These are phyloP conservation scores for Limnephilus rhombicus DNA, from an alignment of 2,888 invertebrate species.

Conservation along the genomic window DNA sequence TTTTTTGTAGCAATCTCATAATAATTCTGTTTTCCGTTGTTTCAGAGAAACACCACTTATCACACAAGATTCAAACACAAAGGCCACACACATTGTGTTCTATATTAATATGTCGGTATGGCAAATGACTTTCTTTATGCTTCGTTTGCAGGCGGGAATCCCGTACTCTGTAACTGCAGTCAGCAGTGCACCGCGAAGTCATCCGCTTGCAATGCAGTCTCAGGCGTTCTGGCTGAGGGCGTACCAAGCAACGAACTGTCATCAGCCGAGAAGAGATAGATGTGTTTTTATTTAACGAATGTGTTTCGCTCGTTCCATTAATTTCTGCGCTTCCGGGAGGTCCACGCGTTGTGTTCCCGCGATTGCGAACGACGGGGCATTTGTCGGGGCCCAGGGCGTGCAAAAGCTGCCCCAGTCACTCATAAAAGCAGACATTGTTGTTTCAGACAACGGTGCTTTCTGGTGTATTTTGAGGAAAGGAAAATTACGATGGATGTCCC, in stretches of 20 bases:
- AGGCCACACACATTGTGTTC: background rate
- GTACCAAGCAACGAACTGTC: background rate
- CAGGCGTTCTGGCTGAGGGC: constrained; percentile 4
- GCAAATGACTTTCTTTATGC: constrained; percentile 40
- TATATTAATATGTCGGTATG: background rate
- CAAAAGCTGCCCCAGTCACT: background rate
- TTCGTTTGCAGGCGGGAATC: constrained; percentile 44
- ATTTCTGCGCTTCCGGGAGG: constrained; percentile 59
- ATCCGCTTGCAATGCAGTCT: background rate
- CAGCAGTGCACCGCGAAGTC: background rate
- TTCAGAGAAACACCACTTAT: background rate
- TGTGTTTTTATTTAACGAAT: constrained; percentile 50
- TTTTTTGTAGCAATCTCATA: too few relatives aligned
- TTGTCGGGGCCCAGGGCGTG: background rate
- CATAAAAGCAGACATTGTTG: background rate
- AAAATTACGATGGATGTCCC: background rate
- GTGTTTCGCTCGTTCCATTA: constrained; percentile 56
- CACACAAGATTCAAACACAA: background rate
- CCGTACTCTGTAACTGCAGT: background rate
- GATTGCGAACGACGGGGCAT: background rate
- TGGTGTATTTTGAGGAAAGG: background rate
- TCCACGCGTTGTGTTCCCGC: constrained; percentile 28
- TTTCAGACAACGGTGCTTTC: background rate
- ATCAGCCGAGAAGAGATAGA: constrained; percentile 30
- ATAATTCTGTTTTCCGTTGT: background rate